These are phyloP conservation scores for Platorchestia sp. DNA, from an alignment of 1,140 invertebrate genomes.

Conservation along the genomic window DNA sequence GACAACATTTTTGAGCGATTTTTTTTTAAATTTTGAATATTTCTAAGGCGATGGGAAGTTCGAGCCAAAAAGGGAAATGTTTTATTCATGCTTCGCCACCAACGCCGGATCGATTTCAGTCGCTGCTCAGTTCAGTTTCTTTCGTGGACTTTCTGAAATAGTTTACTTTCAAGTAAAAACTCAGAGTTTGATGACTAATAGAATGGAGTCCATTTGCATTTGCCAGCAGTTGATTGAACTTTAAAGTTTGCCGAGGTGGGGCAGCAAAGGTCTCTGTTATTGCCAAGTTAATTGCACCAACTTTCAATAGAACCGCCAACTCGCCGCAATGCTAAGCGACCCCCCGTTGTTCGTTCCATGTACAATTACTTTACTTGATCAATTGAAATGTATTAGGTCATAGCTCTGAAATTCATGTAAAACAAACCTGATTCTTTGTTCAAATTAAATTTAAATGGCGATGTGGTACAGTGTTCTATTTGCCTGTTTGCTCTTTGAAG, in stretches of 20 bases:
- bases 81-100: constrained; percentile 41
- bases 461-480: not conserved
- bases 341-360: not conserved
- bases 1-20: constrained; percentile 42
- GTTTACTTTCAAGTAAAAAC: constrained; percentile 40
- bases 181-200: constrained; percentile 47
- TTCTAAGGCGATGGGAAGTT: constrained; percentile 41
- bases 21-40: constrained; percentile 42
- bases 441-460: not conserved
- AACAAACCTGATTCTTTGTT: not conserved
- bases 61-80: constrained; percentile 46
- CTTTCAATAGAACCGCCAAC: not conserved
- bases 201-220: constrained; percentile 47
- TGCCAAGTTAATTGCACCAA: constrained; percentile 9
- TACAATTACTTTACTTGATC: not conserved
- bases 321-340: not conserved
- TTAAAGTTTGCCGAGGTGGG: constrained; percentile 30
- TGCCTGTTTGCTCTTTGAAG: not conserved
- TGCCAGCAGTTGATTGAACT: constrained; percentile 43
- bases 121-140: not conserved
- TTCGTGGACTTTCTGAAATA: not conserved
- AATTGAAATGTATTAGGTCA: not conserved
- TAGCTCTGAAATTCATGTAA: not conserved
- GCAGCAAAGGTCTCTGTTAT: constrained; percentile 25
- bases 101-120: constrained; percentile 41